Conservation (phyloP, 2,113 vertebrate genomes). For the Copsychus sechellarum region DNA sequence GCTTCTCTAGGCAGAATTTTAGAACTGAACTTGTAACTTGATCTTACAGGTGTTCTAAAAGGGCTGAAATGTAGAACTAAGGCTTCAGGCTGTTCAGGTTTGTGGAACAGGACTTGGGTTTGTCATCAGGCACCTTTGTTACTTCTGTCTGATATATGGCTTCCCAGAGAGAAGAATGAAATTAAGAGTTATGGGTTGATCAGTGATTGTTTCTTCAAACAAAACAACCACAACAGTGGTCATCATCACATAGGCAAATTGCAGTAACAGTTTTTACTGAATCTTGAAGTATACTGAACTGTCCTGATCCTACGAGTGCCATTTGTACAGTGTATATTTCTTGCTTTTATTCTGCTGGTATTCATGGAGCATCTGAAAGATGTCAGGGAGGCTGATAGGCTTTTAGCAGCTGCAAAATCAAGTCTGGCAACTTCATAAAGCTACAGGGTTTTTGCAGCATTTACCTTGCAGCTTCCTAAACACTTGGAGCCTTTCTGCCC, state of each 20-base stretch:
- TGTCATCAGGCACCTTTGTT: not conserved
- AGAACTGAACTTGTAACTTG: not conserved
- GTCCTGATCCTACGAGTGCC: not conserved
- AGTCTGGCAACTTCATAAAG: constrained; percentile 2
- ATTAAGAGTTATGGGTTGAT: not conserved
- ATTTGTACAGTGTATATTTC: not conserved
- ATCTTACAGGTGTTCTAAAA: not conserved
- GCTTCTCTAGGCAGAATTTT: not conserved
- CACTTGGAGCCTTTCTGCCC: not conserved
- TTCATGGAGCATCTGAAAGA: constrained; percentile 20
- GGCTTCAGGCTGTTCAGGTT: not conserved
- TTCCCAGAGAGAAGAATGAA: not conserved
- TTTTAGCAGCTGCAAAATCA: constrained; percentile 28
- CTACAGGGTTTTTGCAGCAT: not conserved
- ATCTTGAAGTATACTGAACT: not conserved
- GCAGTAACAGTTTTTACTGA: not conserved
- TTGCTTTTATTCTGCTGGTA: constrained; percentile 9
- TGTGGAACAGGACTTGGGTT: not conserved
- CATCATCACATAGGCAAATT: not conserved
- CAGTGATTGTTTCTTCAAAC: not conserved
- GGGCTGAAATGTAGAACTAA: not conserved
- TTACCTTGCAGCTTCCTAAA: constrained; percentile 1
- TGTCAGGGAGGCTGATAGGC: not conserved
- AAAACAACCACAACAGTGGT: not conserved
- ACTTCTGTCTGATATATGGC: not conserved